Percentiles rank a stretch among this genome's conserved stretches.
Evolutionary conservation across 2,888 invertebrate genomes (phyloP).

Genomic region (Osedax fenrisi): DNA sequence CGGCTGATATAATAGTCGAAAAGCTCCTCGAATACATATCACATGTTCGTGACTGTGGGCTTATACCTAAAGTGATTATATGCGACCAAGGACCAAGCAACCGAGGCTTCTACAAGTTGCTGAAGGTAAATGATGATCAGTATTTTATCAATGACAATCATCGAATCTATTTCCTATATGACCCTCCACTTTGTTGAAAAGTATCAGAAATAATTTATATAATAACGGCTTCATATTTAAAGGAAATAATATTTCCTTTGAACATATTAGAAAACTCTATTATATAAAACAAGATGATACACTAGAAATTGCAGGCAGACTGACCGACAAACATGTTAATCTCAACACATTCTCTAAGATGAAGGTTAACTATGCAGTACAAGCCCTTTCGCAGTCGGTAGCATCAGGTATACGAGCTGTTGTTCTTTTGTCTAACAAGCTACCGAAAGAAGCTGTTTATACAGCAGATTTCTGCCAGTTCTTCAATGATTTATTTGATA

Average conservation of each 20-base stretch:
- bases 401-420: background rate
- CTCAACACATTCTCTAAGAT: background rate
- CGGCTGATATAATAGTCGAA: background rate
- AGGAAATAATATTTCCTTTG: background rate
- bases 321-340: background rate
- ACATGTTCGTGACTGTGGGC: background rate
- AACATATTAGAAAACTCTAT: background rate
- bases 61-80: background rate
- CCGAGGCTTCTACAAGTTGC: background rate
- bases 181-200: background rate
- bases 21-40: background rate
- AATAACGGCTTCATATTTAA: background rate
- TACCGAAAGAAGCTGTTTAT: background rate
- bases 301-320: background rate
- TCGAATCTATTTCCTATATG: background rate
- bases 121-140: background rate
- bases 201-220: background rate
- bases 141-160: background rate
- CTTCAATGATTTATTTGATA: background rate
- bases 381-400: background rate
- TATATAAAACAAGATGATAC: background rate
- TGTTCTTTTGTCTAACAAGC: too few relatives aligned
- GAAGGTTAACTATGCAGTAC: background rate
- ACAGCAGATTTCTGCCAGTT: background rate
- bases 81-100: slow-evolving; percentile 12